Evolutionary conservation across 2,888 invertebrate species (phyloP), one percentile per base, ranked within the genome.

Genomic region (Netelia inedita): DNA sequence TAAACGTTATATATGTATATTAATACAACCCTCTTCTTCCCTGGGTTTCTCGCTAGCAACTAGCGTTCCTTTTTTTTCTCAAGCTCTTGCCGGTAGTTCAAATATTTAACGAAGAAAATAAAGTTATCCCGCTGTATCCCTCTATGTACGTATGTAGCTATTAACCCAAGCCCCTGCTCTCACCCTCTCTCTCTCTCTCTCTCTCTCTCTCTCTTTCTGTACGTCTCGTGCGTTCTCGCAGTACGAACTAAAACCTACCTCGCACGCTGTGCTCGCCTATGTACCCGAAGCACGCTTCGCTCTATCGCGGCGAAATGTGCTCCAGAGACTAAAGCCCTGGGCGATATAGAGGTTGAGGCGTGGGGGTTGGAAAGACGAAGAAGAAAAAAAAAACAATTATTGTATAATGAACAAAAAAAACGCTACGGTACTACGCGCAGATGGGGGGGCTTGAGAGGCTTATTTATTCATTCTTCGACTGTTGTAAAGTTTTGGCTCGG

Each of bases 61-160:
- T 59, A 14, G 65, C 16, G 23, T 11, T 59, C 50, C 69, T 69
- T 55, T 21, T 63, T 55, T 46, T 19, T 14, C 53, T 63, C 66
- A 19, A 28, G 59, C 61, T 63, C 55, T 61, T 69, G 50, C 57
- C 19, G 19, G 57, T 57, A 65, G 78, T 66, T 84, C 82, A 85
- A 85, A 85, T 85, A 82, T 85, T 85, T 85, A 85, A 81, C 81
- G 84, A 74, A 78, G 81, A 81, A 85, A 85, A 85, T 85, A 81
- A 85, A 85, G 78, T 78, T 78, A 81, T 81, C 84, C 73, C 50
- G 78, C 69, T 59, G 69, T 74, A 69, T 46, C 57, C 43, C 46
- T 59, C 23, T 50, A 19, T 59, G 50, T 81, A 53, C 63, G 72
- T 63, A 76, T 66, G 72, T 73, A 50, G 35, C 78, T 71, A 85